Percentiles rank a stretch among this genome's conserved stretches.
These are phyloP conservation scores for Cacoxenus indagator DNA, from an alignment of 2,888 invertebrate genomes.

Conservation along the genomic window DNA sequence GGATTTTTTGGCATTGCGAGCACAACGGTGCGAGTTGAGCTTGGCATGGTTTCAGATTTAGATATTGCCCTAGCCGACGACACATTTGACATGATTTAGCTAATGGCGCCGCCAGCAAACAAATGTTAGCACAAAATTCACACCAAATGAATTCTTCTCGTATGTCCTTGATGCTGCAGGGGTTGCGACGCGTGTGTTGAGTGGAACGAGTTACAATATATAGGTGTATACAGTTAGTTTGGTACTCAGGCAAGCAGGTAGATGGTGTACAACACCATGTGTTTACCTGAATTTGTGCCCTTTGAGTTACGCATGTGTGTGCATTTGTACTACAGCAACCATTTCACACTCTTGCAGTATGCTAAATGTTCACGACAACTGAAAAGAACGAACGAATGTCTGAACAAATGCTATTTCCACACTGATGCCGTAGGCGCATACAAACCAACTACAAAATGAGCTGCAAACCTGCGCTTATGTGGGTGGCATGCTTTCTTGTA, in stretches of 20 bases:
- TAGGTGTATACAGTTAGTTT: conserved; percentile 27
- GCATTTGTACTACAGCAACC: conserved; percentile 23
- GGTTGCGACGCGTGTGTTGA: neutral
- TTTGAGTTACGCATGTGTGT: conserved; percentile 2
- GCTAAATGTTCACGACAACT: neutral
- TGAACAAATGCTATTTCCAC: neutral
- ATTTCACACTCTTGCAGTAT: conserved; percentile 6
- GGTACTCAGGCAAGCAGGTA: conserved; percentile 31
- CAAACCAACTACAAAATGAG: neutral
- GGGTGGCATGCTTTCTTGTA: neutral
- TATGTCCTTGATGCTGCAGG: conserved; percentile 13
- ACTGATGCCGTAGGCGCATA: conserved; percentile 2
- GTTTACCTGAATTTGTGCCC: conserved; percentile 11
- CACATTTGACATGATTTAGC: conserved; percentile 15
- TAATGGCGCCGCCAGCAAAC: conserved; percentile 15
- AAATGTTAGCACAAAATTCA: neutral
- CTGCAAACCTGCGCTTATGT: too few relatives aligned
- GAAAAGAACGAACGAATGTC: neutral
- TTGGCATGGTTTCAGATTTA: neutral
- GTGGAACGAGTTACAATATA: neutral
- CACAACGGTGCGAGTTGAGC: neutral
- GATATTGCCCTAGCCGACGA: neutral
- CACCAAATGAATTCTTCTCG: conserved; percentile 5
- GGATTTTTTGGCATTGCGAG: neutral
- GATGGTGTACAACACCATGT: conserved; percentile 31